Evolutionary conservation across 2,888 invertebrate genomes (phyloP), one percentile per base, ranked within the genome.

Genomic region (Timema podura): DNA sequence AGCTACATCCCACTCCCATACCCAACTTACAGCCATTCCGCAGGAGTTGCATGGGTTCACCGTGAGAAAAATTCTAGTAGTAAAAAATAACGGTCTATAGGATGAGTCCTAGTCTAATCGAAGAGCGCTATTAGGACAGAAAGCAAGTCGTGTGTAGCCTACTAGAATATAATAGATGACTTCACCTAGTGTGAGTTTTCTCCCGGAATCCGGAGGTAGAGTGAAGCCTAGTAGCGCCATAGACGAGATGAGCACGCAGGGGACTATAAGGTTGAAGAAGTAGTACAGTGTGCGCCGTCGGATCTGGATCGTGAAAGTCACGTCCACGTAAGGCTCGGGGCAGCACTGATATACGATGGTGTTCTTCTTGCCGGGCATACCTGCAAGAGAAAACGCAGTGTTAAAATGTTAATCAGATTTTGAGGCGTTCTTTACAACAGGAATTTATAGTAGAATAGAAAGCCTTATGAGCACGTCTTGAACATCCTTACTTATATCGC

Each of bases 201-300:
- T 96, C 78, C 96, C 96, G 66, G 96, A 95, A 82, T 99, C 98
- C 73, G 98, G 98, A 75, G 99, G 98, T 81, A 99, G 86, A 76
- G 97, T 96, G 86, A 99, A 99, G 76, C 98, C 96, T 79, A 99
- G 88, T 77, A 99, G 89, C 77, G 98, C 97, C 95, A 98, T 97
- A 77, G 97, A 96, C 75, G 98, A 96, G 82, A 99, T 98, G 79
- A 99, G 90, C 80, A 98, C 95, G 83, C 98, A 98, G 77, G 98
- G 99, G 80, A 98, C 96, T 83, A 99, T 98, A 83, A 99, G 90
- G 87, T 99, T 99, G 89, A 98, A 96, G 86, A 97, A 97, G 86
- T 98, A 98, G 88, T 98, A 98, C 79, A 98, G 87, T 67, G 98
- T 98, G 79, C 98, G 88, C 80, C 98, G 88, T 77, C 98, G 89